Conservation (phyloP, 2,888 invertebrate genomes). For the Mesodorylaimus sp. region DNA sequence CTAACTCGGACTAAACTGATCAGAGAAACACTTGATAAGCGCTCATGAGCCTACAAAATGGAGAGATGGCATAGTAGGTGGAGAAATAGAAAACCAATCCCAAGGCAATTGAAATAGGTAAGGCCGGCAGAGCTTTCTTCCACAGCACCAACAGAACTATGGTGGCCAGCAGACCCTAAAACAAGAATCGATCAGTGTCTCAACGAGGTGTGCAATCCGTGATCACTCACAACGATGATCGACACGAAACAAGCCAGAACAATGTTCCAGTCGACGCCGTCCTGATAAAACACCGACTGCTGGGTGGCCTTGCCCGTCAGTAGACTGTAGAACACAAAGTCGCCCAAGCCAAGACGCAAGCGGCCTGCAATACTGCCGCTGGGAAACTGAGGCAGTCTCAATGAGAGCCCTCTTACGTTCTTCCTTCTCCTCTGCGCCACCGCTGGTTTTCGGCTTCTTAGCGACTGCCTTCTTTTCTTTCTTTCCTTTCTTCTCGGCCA, state of each 20-base stretch:
- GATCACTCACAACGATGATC: slow-evolving; percentile 54
- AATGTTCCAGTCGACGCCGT: slow-evolving; percentile 91
- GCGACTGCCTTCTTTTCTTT: not conserved
- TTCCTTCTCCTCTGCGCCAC: not conserved
- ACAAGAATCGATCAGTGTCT: not conserved
- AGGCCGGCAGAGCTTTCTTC: slow-evolving; percentile 82
- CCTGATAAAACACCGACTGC: not conserved
- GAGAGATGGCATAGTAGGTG: slow-evolving; percentile 70
- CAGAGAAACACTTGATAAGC: no score
- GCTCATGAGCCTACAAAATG: no score
- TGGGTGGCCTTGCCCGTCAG: slow-evolving; percentile 31
- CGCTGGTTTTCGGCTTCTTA: not conserved
- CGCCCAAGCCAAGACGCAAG: slow-evolving; percentile 83
- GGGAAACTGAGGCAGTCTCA: not conserved
- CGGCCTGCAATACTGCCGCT: slow-evolving; percentile 29
- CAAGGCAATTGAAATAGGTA: slow-evolving; percentile 90
- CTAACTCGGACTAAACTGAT: no score
- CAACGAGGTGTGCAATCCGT: not conserved
- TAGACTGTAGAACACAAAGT: slow-evolving; percentile 95
- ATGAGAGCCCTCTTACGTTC: not conserved
- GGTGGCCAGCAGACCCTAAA: slow-evolving; percentile 58
- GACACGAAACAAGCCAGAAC: slow-evolving; percentile 93
- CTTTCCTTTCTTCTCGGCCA: not conserved
- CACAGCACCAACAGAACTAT: slow-evolving; percentile 74
- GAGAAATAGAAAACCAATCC: slow-evolving; percentile 90